These are phyloP conservation scores for Magallana angulata DNA, from an alignment of 1,140 invertebrate genomes.

Conservation along the genomic window DNA sequence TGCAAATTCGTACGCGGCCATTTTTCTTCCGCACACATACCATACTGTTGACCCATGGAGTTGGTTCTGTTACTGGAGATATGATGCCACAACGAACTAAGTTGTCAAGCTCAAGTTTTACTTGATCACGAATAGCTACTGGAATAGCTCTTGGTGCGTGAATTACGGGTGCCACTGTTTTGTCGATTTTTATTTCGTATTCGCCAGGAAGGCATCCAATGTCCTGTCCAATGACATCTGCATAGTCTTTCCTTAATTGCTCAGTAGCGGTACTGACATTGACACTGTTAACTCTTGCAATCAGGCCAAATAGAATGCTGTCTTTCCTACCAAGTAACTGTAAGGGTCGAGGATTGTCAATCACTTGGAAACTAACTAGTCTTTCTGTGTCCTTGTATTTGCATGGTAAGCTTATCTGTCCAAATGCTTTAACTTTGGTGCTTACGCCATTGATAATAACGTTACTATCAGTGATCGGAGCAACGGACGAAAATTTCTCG, in stretches of 20 bases:
- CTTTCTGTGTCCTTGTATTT: constrained; percentile 24
- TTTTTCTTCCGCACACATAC: no score
- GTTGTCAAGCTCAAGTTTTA: no score
- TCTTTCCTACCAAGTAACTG: constrained; percentile 39
- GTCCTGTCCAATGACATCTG: neutral
- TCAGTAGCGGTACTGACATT: constrained; percentile 74
- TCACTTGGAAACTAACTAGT: constrained; percentile 44
- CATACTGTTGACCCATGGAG: no score
- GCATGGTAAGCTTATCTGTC: constrained; percentile 42
- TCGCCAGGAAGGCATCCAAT: constrained; percentile 54
- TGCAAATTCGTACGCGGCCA: no score
- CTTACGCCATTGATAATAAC: constrained; percentile 46
- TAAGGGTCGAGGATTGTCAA: constrained; percentile 36
- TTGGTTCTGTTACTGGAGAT: no score
- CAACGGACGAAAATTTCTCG: constrained; percentile 17
- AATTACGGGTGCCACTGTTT: neutral
- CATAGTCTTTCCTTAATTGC: no score
- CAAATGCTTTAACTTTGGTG: constrained; percentile 37
- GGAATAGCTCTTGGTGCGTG: no score
- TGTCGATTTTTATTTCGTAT: constrained; percentile 68
- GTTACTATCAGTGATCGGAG: neutral
- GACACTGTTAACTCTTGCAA: constrained; percentile 67
- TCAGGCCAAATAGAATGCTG: constrained; percentile 29
- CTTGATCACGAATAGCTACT: no score
- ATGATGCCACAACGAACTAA: no score